A percentile compares a stretch with the other conserved stretches of the same genome.
Evolutionary conservation across 2,113 vertebrate species (phyloP).

Genomic region (Spermophilus dauricus): DNA sequence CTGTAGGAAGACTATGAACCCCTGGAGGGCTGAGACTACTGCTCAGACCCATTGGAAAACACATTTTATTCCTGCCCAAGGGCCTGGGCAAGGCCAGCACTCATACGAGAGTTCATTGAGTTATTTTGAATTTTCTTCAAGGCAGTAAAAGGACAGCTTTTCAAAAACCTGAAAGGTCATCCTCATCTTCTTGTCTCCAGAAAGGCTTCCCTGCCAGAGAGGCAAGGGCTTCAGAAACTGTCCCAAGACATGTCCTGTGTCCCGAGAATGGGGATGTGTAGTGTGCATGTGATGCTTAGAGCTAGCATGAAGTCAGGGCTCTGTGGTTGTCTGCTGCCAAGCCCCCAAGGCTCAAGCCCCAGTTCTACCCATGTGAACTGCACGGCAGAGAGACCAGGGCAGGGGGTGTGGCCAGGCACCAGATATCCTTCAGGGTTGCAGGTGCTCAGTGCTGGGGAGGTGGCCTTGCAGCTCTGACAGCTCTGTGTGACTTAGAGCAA

Average conservation of each 20-base stretch:
- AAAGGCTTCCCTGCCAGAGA: not conserved
- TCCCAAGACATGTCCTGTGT: not conserved
- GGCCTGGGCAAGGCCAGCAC: not conserved
- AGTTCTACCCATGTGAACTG: not conserved
- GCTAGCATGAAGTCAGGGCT: not conserved
- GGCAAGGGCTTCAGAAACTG: not conserved
- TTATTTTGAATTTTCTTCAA: not conserved
- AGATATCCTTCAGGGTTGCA: not conserved
- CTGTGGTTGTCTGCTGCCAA: not conserved
- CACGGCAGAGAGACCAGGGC: fast-evolving
- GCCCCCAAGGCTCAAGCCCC: not conserved
- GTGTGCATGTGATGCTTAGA: not conserved
- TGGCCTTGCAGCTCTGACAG: not conserved
- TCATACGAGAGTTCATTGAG: not conserved
- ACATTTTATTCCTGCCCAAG: not conserved
- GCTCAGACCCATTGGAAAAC: not conserved
- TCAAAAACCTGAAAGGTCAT: not conserved
- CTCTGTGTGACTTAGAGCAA: not conserved
- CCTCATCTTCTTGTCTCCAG: not conserved
- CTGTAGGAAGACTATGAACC: not conserved
- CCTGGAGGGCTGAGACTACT: conserved; percentile 2
- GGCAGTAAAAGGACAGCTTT: not conserved
- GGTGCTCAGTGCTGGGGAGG: not conserved
- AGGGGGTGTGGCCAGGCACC: not conserved
- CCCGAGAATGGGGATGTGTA: not conserved